phyloP scores from a whole-genome alignment of 2,113 vertebrate species.

The Fulmarus glacialis region DNA sequence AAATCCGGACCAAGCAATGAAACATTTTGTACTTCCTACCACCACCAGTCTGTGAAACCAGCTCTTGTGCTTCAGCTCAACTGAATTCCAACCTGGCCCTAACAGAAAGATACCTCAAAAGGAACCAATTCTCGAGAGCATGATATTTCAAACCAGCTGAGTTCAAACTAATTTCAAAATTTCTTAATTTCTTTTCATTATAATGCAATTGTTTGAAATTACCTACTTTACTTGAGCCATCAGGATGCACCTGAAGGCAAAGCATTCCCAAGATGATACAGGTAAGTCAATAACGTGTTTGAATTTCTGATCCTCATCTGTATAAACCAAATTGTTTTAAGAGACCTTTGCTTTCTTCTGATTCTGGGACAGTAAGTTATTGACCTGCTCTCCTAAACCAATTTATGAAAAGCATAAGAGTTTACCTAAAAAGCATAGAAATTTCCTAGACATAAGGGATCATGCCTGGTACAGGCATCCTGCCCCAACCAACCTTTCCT shows the following conservation, averaged over 20 bases:
- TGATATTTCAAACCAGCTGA: not conserved
- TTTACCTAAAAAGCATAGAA: not conserved
- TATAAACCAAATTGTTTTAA: not conserved
- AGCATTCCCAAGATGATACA: not conserved
- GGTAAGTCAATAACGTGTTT: not conserved
- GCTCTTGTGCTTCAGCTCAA: not conserved
- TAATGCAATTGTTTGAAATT: not conserved
- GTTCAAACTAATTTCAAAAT: not conserved
- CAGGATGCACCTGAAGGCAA: not conserved
- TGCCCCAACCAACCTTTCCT: not conserved
- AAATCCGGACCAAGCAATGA: not conserved
- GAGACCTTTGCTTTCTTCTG: not conserved
- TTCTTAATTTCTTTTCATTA: not conserved
- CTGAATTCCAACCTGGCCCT: not conserved
- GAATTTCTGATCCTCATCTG: not conserved
- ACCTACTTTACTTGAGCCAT: not conserved
- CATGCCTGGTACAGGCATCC: not conserved
- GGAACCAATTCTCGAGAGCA: not conserved
- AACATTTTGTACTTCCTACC: not conserved
- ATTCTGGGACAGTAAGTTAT: not conserved
- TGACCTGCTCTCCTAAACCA: not conserved
- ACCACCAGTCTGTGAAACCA: not conserved
- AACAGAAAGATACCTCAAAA: not conserved
- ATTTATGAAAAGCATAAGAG: not conserved
- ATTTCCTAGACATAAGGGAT: not conserved